phyloP scores from a whole-genome alignment of 2,113 vertebrate species.

The Campylorhamphus procurvoides region DNA sequence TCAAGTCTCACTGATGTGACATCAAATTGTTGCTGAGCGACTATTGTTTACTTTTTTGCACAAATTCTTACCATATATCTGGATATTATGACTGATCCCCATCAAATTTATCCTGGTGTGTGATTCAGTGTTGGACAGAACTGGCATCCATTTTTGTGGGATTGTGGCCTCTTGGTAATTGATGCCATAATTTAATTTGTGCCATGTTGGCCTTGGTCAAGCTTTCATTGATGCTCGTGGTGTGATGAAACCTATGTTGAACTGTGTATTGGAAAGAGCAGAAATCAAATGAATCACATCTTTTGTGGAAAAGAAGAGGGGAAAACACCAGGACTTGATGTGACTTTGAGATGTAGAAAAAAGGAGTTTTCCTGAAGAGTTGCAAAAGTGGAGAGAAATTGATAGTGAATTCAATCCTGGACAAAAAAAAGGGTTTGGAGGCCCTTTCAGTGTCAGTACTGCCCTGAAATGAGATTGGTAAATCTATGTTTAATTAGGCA shows the following conservation, averaged over 20 bases:
- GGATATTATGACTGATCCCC: not conserved
- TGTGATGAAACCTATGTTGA: not conserved
- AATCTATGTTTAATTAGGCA: slow-evolving; percentile 25
- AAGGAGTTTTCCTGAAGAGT: not conserved
- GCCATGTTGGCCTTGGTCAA: not conserved
- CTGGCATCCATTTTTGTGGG: not conserved
- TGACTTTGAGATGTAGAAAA: not conserved
- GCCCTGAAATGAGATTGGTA: slow-evolving; percentile 41
- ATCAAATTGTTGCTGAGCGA: not conserved
- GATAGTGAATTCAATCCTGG: not conserved
- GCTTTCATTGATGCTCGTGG: not conserved
- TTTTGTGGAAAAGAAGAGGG: not conserved
- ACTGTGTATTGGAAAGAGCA: not conserved
- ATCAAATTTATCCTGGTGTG: not conserved
- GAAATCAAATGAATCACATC: not conserved
- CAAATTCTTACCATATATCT: not conserved
- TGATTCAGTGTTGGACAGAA: not conserved
- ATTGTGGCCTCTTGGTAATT: not conserved
- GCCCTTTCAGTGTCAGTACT: not conserved
- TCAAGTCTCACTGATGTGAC: not conserved
- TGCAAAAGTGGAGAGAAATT: not conserved
- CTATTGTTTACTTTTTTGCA: not conserved
- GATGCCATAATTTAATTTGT: not conserved
- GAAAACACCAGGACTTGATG: not conserved
- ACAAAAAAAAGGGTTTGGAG: not conserved